Conservation (phyloP, 2,888 invertebrate genomes). For the Platycheirus albimanus region DNA sequence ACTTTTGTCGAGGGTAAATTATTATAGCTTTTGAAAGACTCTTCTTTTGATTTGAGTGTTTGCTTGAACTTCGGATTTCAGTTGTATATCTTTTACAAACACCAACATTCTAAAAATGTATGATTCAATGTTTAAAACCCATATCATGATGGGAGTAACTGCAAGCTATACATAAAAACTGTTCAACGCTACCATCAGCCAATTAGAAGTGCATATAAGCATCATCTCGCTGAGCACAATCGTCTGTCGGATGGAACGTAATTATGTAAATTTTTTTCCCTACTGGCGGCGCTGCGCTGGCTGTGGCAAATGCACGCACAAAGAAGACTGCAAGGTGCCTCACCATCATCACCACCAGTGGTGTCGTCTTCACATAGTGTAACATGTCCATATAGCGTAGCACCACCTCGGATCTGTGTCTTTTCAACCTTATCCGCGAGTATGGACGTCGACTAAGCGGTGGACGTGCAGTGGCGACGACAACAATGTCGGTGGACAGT, state of each 20-base stretch:
- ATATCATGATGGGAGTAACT: not conserved
- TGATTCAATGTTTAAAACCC: too few relatives aligned
- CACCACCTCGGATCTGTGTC: slow-evolving; percentile 22
- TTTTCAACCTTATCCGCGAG: slow-evolving; percentile 19
- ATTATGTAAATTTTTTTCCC: slow-evolving; percentile 72
- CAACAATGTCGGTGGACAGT: slow-evolving; percentile 52
- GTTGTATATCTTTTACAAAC: too few relatives aligned
- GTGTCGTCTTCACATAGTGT: slow-evolving; percentile 65
- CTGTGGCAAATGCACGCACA: slow-evolving; percentile 53
- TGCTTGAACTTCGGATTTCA: too few relatives aligned
- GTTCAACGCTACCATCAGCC: slow-evolving; percentile 49
- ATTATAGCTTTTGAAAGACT: too few relatives aligned
- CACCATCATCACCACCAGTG: slow-evolving; percentile 33
- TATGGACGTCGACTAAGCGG: too few relatives aligned
- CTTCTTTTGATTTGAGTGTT: too few relatives aligned
- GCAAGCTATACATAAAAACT: slow-evolving; percentile 20
- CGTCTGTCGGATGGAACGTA: slow-evolving; percentile 62
- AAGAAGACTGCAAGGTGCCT: slow-evolving; percentile 63
- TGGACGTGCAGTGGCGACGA: slow-evolving; percentile 12
- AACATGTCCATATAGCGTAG: slow-evolving; percentile 50
- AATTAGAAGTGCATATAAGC: slow-evolving; percentile 64
- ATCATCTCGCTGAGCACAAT: slow-evolving; percentile 42
- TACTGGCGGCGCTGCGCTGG: slow-evolving; percentile 14
- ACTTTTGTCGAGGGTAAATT: too few relatives aligned
- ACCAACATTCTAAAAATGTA: too few relatives aligned